Conservation (phyloP, 2,113 vertebrate species). For the Paralichthys olivaceus region DNA sequence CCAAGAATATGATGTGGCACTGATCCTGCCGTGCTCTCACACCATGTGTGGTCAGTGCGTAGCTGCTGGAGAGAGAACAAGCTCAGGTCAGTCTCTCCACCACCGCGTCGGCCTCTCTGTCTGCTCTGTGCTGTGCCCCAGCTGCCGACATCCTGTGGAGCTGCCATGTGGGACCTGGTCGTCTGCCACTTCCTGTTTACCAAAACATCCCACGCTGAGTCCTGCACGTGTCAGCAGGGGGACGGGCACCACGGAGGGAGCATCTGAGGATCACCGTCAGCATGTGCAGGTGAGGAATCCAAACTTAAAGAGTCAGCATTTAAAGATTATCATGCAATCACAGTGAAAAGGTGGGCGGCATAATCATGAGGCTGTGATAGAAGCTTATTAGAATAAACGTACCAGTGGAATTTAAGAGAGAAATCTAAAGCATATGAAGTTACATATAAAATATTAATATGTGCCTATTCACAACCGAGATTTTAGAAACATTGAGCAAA, state of each 20-base stretch:
- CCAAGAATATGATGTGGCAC: conserved; percentile 26
- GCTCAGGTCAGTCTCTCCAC: neutral
- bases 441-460: no score
- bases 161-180: conserved; percentile 77
- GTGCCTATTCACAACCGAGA: no score
- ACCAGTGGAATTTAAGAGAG: no score
- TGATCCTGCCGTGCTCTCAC: conserved; percentile 81
- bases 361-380: neutral
- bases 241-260: neutral
- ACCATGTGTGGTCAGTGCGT: conserved; percentile 73
- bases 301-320: neutral
- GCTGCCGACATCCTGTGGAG: conserved; percentile 72
- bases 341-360: neutral
- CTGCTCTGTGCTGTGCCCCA: conserved; percentile 70
- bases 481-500: no score
- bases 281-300: conserved; percentile 26
- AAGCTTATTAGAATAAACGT: neutral
- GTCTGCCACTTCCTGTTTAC: conserved; percentile 70
- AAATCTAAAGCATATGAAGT: no score
- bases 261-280: neutral
- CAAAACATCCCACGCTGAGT: conserved; percentile 63
- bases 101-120: neutral
- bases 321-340: neutral
- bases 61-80: conserved; percentile 24
- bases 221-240: neutral